Evolutionary conservation across 2,797 vertebrate species (phyloP), one percentile per base, ranked within the genome.

Genomic region (Merluccius polli): DNA sequence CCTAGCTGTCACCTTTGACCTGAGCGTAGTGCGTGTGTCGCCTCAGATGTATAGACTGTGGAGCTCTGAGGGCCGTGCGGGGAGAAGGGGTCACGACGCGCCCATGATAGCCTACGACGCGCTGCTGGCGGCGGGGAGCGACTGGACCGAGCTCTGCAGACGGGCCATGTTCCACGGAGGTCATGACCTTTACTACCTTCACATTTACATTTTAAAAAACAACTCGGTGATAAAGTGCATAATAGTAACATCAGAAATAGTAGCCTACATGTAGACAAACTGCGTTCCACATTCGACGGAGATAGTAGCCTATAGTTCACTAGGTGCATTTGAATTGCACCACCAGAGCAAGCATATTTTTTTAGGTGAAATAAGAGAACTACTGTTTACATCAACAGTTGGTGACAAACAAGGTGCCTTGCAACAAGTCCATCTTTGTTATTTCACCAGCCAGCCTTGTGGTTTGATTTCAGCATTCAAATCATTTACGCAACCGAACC

Each of bases 81-180:
- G 98, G 0, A 91, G 95, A 0, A 92, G 96, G 79, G 98, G 98
- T 30, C 98, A 99, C 0, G 98, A 99, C 0, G 95, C 97, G 1
- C 98, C 98, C 27, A 99, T 99, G 98, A 98, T 99, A 0, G 98
- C 98, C 3, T 99, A 98, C 0, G 98, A 99, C 0, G 96, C 97
- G n/a, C 92, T 99, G 59, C 86, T 99, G 38, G 95, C 93, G 1
- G 94, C 97, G 0, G 95, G 95, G 0, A 91, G 88, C 0, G 93
- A 95, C 84, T 99, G 97, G 98, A 86, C 90, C 0, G 95, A 98
- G 76, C 91, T 99, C 32, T 99, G 98, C 79, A 95, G 91, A 78
- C 90, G 96, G 70, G 96, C 96, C 86, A 96, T 99, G 94, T 96
- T 98, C 83, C 98, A 99, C 0, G 95, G 96, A 94, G 98, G 98